Base-by-base conservation (phyloP, 37 sponge, comb jelly and placozoan species). In the Crambe crambe region DNA sequence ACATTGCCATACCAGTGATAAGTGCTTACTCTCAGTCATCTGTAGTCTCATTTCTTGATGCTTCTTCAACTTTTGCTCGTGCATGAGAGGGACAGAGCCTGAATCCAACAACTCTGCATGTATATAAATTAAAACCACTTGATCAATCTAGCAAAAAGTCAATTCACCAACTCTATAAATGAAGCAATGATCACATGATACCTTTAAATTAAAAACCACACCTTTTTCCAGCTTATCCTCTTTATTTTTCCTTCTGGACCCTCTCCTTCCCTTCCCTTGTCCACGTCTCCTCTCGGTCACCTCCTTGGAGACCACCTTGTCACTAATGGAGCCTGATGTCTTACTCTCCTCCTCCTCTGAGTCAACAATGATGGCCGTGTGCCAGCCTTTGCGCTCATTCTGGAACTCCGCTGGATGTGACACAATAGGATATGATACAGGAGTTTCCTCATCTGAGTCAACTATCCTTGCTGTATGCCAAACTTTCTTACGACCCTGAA, bases 21-120 rank as follows among this genome's bases (percentile, higher is more conserved):
- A n/a, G n/a, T 5, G 3, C 71, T 41, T n/a, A 70, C 71, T 23
- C 3, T 40, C 43, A 23, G n/a, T 21, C 4, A 41, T 40, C 71
- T 35, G 42, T n/a, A 43, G n/a, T 42, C 71, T 40, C 71, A 70
- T 42, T 2, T 43, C 42, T 22, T 70, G 37, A 22, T 23, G 30
- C n/a, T 40, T 70, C n/a, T 70, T 70, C 71, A 70, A 15, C 26
- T 70, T 25, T 3, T 70, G n/a, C 23, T 38, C 71, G 39, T 70
- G 30, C 2, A 70, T 29, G 23, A 70, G 71, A 40, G 71, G 71
- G 23, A 70, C 71, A 70, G 71, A 70, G 3, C 43, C 37, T 18
- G 37, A 40, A 12, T 15, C 51, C 12, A 47, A 47, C 6, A 47
- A 12, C 12, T 47, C 51, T 47, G 12, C 51, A 47, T 47, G 51